Percentiles rank a stretch among this genome's conserved stretches.
Conservation (phyloP, 1,140 invertebrate species). For the Euura lappo region DNA sequence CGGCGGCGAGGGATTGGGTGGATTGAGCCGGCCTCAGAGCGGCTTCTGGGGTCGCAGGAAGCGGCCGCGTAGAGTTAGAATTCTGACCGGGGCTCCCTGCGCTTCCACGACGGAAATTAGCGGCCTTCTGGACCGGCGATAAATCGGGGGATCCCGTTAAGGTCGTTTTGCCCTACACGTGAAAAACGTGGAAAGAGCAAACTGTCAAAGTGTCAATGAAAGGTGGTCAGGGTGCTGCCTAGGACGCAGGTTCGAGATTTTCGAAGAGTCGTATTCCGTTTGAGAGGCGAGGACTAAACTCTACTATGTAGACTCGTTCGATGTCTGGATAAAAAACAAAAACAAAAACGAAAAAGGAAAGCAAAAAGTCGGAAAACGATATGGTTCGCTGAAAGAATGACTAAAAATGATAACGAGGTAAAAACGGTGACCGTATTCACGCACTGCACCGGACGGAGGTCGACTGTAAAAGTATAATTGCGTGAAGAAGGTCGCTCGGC, state of each 20-base stretch:
- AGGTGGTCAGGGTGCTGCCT: too few relatives aligned
- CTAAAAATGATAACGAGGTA: too few relatives aligned
- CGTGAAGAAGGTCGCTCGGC: too few relatives aligned
- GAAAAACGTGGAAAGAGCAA: constrained; percentile 26
- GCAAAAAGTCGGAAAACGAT: neutral
- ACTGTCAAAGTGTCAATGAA: neutral
- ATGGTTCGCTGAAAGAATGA: neutral
- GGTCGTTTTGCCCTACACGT: constrained; percentile 49
- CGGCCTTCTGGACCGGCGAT: constrained; percentile 43
- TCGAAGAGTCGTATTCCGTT: too few relatives aligned
- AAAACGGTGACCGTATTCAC: too few relatives aligned
- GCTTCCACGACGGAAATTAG: neutral
- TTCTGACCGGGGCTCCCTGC: constrained; percentile 45
- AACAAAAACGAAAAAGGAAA: too few relatives aligned
- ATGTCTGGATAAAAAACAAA: too few relatives aligned
- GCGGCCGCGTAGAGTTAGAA: constrained; percentile 39
- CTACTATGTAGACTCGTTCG: too few relatives aligned
- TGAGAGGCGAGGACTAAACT: too few relatives aligned
- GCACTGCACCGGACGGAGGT: too few relatives aligned
- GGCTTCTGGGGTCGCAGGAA: constrained; percentile 42
- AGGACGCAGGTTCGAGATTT: too few relatives aligned
- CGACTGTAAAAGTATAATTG: too few relatives aligned
- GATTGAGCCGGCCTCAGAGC: constrained; percentile 28
- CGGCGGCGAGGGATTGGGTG: constrained; percentile 35
- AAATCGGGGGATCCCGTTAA: constrained; percentile 43